Evolutionary conservation across 1,140 invertebrate genomes (phyloP), one percentile per base, ranked within the genome.

Genomic region (Leptinotarsa undecemlineata): DNA sequence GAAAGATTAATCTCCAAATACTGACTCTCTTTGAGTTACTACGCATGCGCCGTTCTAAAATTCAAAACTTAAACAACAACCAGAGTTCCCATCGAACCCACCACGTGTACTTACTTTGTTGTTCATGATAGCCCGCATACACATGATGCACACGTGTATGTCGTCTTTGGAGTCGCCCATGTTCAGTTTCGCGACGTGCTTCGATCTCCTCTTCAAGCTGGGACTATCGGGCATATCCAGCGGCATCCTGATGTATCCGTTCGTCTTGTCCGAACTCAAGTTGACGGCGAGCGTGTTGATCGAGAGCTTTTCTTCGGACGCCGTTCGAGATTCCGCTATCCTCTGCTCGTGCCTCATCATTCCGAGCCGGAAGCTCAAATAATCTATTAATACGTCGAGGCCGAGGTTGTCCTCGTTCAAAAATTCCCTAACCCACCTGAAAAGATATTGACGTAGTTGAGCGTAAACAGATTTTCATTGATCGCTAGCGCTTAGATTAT

Each of bases 111-210:
- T 84, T 87, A 95, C 95, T 90, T 99, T 99, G 85, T 99, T 99
- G 87, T 99, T 99, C 98, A 99, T 99, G 81, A 99, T 99, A 69
- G 98, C 98, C 47, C 98, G 90, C 88, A 99, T 92, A 87, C 98
- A 99, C 91, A 98, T 95, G 79, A 99, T 98, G 88, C 97, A 99
- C 71, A 99, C 96, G 87, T 99, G 98, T 79, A 99, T 98, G 85
- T 99, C 98, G 86, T 99, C 98, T 77, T 97, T 96, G 60, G 96
- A 94, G 81, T 98, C 96, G 60, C 97, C 98, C 95, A 99, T 98
- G 84, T 98, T 98, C 47, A 98, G 88, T 82, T 95, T 92, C 21
- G 94, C 93, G 13, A 95, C 94, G 85, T 96, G 95, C 72, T 94
- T 88, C 3, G 93, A 94, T 72, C 94, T 89, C 72, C 93, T 86